Base-by-base conservation (phyloP, 2,888 invertebrate genomes). In the Helicoverpa assulta region DNA sequence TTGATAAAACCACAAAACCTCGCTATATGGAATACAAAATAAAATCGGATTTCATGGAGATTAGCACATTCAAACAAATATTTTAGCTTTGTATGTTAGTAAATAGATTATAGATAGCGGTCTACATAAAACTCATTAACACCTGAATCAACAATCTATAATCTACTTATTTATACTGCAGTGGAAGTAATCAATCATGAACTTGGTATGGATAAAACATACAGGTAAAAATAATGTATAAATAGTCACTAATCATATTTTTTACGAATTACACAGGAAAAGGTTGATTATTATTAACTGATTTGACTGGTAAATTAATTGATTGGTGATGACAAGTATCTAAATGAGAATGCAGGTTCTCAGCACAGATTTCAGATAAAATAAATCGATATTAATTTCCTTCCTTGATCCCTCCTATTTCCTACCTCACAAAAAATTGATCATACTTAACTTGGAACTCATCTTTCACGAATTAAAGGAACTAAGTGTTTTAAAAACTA, bases 381-480 rank as follows among this genome's bases (percentile, higher is more conserved):
- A 26, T 26, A 3, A 26, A 26, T 26, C 2, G 26, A 26, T 26
- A 26, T 26, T 26, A 4, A 2, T 4, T 2, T 26, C 26, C 26
- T 26, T 26, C 26, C 26, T 26, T 26, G 26, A 26, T 26, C 26
- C 26, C 26, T 3, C 26, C 26, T 21, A 21, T 21, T 21, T 21
- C 21, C 21, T 21, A 21, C 21, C 21, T 21, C 21, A 21, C 26
- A 26, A 26, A 26, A 26, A 26, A 26, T 26, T n/a, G n/a, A 26
- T 26, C n/a, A 26, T 26, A 26, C 26, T 26, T 26, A 26, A 26
- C 26, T 26, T 26, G 26, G 4, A 26, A 26, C 5, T 21, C 47
- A 75, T 57, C 57, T 50, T 14, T 55, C 50, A 63, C 4, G 12
- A 14, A 8, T 21, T 1, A 16, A 2, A 29, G 73, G 26, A 29